A percentile compares a stretch with the other conserved stretches of the same genome.
phyloP scores from a whole-genome alignment of 2,888 invertebrate species.

The Phyllotreta striolata region DNA sequence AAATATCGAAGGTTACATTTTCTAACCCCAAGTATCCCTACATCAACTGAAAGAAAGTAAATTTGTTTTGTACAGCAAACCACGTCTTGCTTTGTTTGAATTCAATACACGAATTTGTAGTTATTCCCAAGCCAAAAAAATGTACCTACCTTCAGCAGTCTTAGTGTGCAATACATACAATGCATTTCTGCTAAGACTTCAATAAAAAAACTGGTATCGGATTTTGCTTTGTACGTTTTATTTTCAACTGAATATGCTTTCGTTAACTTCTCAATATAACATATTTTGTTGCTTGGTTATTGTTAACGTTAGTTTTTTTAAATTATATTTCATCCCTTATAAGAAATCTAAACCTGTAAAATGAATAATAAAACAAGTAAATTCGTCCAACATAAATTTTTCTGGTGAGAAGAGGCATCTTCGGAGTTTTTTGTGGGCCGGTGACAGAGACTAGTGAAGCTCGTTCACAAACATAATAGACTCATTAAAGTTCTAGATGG shows the following conservation, averaged over 20 bases:
- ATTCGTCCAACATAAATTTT: too few species aligned
- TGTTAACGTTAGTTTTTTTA: too few species aligned
- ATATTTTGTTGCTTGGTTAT: too few species aligned
- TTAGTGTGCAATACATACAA: background rate
- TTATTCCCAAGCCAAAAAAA: constrained; percentile 27
- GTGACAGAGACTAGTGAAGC: constrained; percentile 41
- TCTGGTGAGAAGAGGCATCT: too few species aligned
- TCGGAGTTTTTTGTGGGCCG: background rate
- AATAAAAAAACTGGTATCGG: constrained; percentile 9
- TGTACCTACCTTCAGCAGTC: background rate
- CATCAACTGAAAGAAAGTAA: constrained; percentile 32
- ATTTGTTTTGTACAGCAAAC: constrained; percentile 37
- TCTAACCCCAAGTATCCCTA: constrained; percentile 36
- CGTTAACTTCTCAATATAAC: too few species aligned
- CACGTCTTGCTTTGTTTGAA: constrained; percentile 27
- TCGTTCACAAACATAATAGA: constrained; percentile 57
- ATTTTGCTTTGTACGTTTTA: background rate
- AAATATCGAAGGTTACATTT: constrained; percentile 34
- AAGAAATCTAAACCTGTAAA: too few species aligned
- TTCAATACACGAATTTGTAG: constrained; percentile 34
- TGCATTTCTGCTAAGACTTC: background rate
- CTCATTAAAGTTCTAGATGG: constrained; percentile 59
- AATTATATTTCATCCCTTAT: too few species aligned
- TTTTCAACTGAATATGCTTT: background rate
- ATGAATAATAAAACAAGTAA: too few species aligned